Evolutionary conservation across 2,888 invertebrate species (phyloP).

Genomic region (Erannis defoliaria): DNA sequence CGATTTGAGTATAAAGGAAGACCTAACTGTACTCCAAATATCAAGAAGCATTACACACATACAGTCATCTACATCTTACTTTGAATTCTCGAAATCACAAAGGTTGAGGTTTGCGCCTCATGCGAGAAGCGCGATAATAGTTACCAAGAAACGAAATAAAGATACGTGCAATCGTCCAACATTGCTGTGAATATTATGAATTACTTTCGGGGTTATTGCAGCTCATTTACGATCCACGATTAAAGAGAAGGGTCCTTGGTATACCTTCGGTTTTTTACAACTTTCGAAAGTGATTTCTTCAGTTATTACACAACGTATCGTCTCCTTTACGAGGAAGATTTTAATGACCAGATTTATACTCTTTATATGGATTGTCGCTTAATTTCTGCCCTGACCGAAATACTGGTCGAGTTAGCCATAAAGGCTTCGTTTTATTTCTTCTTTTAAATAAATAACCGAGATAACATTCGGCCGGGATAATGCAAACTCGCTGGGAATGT

Average conservation of each 20-base stretch:
- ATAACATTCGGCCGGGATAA: conserved; percentile 21
- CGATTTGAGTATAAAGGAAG: not conserved
- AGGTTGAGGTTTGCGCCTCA: conserved; percentile 26
- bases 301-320: conserved; percentile 62
- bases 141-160: conserved; percentile 30
- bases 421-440: conserved; percentile 35
- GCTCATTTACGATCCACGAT: conserved; percentile 58
- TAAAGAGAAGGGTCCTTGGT: conserved; percentile 62
- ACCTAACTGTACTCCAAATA: not conserved
- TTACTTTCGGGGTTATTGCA: conserved; percentile 59
- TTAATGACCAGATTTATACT: conserved; percentile 62
- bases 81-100: conserved; percentile 25
- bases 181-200: conserved; percentile 45
- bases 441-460: conserved; percentile 25
- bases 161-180: conserved; percentile 30
- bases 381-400: conserved; percentile 39
- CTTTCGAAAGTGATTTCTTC: conserved; percentile 79
- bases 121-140: conserved; percentile 26
- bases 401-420: conserved; percentile 41
- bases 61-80: not conserved
- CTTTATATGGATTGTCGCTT: conserved; percentile 48
- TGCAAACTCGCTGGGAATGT: conserved; percentile 17
- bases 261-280: conserved; percentile 67
- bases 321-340: conserved; percentile 63
- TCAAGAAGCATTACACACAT: not conserved